These are phyloP conservation scores for Hypotaenidia okinawae DNA, from an alignment of 2,797 vertebrate genomes.

Conservation along the genomic window DNA sequence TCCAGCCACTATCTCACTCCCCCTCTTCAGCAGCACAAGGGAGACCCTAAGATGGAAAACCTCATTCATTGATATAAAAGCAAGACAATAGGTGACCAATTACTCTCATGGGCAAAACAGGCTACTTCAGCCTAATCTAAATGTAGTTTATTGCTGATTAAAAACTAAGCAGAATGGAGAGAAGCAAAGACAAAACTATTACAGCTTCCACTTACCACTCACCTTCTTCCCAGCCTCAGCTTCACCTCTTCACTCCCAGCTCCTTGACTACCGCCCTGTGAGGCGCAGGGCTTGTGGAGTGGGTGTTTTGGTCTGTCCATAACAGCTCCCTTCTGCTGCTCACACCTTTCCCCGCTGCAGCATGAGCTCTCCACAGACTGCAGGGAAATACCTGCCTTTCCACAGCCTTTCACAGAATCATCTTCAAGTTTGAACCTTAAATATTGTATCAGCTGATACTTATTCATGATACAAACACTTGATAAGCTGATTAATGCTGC, in stretches of 20 bases:
- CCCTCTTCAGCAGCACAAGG: rapidly evolving
- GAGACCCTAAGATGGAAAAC: background rate
- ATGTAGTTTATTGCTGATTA: background rate
- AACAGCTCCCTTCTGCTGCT: rapidly evolving
- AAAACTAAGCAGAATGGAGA: background rate
- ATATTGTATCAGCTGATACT: background rate
- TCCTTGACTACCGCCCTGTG: rapidly evolving
- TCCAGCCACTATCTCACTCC: background rate
- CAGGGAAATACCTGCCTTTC: background rate
- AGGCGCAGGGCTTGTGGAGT: rapidly evolving
- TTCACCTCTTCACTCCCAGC: background rate
- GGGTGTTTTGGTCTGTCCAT: rapidly evolving
- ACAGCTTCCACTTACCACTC: rapidly evolving
- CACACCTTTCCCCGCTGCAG: background rate
- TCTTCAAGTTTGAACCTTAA: background rate
- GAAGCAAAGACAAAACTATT: background rate
- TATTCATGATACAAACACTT: rapidly evolving
- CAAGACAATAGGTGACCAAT: rapidly evolving
- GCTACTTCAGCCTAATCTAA: background rate
- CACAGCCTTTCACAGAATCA: background rate
- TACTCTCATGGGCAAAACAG: background rate
- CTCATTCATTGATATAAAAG: background rate
- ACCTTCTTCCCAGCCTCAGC: background rate
- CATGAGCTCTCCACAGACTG: background rate
- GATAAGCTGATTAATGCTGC: background rate